Base-by-base conservation (phyloP, 1,140 invertebrate genomes). In the Eufriesea mexicana region DNA sequence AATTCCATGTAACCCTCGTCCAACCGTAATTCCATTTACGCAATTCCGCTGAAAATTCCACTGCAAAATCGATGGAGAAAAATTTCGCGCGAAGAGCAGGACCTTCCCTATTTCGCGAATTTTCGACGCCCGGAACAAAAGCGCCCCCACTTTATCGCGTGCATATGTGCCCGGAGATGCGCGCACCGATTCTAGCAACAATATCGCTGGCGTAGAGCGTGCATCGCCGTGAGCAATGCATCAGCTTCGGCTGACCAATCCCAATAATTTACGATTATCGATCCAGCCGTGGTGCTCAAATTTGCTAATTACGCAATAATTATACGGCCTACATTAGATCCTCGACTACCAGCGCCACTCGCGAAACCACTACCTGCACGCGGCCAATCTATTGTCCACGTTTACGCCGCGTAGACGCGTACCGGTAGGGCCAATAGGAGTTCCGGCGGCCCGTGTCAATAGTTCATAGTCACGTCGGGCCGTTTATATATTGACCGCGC, bases 281-380 rank as follows among this genome's bases (percentile, higher is more conserved):
- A 90, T 90, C 89, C 80, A 86, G n/a, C 86, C 87, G 86, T 89
- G 89, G 89, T 86, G 89, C 86, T 90, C 89, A 90, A 90, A 90
- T 90, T 90, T 90, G 89, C 89, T 90, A 90, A 90, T 90, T 90
- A 90, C 89, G 86, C 86, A 90, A 90, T 90, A 90, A 90, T 90
- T 90, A 90, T 88, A 90, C 89, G 89, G 79, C 82, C 89, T 84
- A 86, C 86, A 86, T 89, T 86, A 89, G 88, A 89, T 88, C 59
- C 78, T 67, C 59, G 79, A 87, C 76, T 79, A 77, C 75, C 57
- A 51, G 16, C 35, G 45, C 18, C 70, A 59, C 71, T 71, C 54
- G 45, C n/a, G n/a, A 23, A 68, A 20, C 57, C 62, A 18, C 49
- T 28, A 14, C 14, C 47, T 6, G 45, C 10, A 2, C 20, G 49